Conservation (phyloP, 2,113 vertebrate genomes). For the Phalacrocorax carbo region DNA sequence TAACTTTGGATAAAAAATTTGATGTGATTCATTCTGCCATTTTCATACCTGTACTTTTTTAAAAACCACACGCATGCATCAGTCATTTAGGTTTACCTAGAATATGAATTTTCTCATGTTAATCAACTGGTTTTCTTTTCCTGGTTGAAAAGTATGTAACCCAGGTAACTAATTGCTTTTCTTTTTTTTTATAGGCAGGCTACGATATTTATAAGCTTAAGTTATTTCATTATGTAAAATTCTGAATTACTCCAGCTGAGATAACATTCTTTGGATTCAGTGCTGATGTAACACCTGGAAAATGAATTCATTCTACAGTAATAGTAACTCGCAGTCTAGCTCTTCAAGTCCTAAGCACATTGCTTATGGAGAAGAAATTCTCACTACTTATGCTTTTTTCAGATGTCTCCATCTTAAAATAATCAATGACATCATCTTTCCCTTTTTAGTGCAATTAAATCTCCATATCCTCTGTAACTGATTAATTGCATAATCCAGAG, state of each 20-base stretch:
- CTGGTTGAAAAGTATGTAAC: neutral
- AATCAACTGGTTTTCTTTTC: neutral
- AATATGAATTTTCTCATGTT: neutral
- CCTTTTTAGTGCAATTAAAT: neutral
- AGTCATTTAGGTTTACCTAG: neutral
- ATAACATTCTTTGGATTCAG: conserved; percentile 20
- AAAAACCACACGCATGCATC: rapidly evolving
- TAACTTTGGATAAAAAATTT: neutral
- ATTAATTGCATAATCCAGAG: neutral
- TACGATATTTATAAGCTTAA: neutral
- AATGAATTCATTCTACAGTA: neutral
- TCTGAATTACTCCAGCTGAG: conserved; percentile 32
- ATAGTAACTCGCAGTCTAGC: neutral
- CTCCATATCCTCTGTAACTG: neutral
- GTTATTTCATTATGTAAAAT: conserved; percentile 13
- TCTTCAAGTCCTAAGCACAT: neutral
- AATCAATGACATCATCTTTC: conserved; percentile 12
- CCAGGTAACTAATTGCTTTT: neutral
- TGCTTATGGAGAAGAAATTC: conserved; percentile 1
- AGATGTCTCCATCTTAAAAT: conserved; percentile 19
- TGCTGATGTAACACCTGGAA: conserved; percentile 44
- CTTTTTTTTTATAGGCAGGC: neutral
- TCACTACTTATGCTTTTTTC: neutral
- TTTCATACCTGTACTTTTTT: neutral
- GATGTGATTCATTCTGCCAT: neutral